Percentiles rank a stretch among this genome's conserved stretches.
Evolutionary conservation across 2,113 vertebrate species (phyloP).

Genomic region (Salvator merianae): DNA sequence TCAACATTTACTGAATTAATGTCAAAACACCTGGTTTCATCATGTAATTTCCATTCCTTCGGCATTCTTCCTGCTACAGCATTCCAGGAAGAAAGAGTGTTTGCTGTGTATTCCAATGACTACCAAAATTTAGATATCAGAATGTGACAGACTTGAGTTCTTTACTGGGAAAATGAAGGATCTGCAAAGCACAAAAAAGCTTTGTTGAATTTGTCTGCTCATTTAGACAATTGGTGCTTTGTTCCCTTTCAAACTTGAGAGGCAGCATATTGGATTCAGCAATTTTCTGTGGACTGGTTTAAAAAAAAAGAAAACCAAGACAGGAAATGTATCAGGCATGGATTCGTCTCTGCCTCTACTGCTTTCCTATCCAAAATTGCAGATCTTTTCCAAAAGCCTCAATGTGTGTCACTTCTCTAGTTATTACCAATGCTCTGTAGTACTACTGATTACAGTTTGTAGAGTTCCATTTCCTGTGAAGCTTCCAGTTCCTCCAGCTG

Average conservation of each 20-base stretch:
- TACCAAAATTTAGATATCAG: neutral
- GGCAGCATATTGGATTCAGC: constrained; percentile 28
- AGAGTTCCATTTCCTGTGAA: neutral
- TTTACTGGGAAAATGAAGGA: neutral
- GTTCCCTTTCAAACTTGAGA: constrained; percentile 11
- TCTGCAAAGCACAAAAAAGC: neutral
- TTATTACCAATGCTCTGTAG: neutral
- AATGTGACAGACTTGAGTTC: neutral
- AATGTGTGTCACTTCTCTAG: neutral
- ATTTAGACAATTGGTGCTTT: neutral
- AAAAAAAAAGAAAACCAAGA: constrained; percentile 33
- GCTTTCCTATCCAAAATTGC: constrained; percentile 10
- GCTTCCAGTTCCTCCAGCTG: neutral
- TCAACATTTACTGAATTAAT: too few species aligned
- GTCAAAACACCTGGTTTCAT: too few species aligned
- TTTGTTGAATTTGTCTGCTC: constrained; percentile 26
- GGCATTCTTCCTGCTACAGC: neutral
- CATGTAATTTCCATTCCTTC: neutral
- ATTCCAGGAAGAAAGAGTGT: neutral
- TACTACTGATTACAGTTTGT: neutral
- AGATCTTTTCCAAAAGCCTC: constrained; percentile 17
- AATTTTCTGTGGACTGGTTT: constrained; percentile 20
- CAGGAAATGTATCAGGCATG: constrained; percentile 16
- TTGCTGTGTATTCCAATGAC: neutral
- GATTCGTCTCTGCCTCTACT: neutral